phyloP scores from a whole-genome alignment of 2,888 invertebrate genomes.

The Nemoura dubitans region DNA sequence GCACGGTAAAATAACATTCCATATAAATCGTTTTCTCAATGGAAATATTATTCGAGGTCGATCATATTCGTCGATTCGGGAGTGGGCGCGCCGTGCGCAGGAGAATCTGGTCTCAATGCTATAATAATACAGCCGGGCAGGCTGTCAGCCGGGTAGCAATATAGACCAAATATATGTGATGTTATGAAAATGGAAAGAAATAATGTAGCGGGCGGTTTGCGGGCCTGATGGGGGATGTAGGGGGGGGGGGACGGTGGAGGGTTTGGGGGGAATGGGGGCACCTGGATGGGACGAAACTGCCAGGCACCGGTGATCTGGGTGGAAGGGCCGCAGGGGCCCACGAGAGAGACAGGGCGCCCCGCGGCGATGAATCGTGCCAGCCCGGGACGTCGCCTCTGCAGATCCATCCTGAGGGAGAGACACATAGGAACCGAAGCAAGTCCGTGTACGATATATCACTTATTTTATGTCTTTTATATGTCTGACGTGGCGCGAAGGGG shows the following conservation, averaged over 20 bases:
- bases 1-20: neutral
- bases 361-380: neutral
- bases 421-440: neutral
- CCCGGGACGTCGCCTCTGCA: neutral
- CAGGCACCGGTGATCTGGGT: neutral
- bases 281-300: neutral
- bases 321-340: neutral
- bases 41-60: slow-evolving; percentile 15
- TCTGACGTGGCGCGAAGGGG: neutral
- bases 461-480: slow-evolving; percentile 7
- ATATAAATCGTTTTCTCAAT: neutral
- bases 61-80: slow-evolving; percentile 23
- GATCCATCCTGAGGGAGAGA: neutral
- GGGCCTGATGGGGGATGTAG: neutral
- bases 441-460: neutral
- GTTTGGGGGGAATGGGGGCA: neutral
- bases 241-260: neutral
- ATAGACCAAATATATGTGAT: slow-evolving; percentile 1
- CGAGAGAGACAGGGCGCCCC: neutral
- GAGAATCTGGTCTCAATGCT: slow-evolving; percentile 10
- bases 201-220: neutral
- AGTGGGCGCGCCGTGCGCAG: neutral
- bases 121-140: neutral
- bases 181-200: slow-evolving; percentile 28
- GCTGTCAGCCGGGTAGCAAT: slow-evolving; percentile 10